phyloP scores from a whole-genome alignment of 2,113 vertebrate genomes.

The Vireo altiloquus region DNA sequence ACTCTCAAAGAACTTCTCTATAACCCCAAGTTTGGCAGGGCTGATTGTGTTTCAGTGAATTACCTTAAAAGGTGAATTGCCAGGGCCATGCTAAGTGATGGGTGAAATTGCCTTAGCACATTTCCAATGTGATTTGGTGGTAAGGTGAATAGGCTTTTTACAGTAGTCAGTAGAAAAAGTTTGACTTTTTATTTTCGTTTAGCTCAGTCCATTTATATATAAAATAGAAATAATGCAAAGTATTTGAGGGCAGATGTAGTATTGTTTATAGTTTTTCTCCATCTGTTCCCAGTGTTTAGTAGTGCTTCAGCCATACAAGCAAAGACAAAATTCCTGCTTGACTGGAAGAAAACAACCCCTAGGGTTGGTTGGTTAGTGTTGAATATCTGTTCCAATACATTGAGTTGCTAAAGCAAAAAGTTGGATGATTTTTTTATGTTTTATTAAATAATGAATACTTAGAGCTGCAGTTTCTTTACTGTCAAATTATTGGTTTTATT shows the following conservation, averaged over 20 bases:
- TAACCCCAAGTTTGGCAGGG: background rate
- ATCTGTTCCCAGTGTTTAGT: background rate
- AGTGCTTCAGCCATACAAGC: background rate
- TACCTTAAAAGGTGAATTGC: background rate
- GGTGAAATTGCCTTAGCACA: background rate
- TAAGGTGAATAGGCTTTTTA: background rate
- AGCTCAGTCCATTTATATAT: background rate
- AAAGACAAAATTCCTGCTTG: background rate
- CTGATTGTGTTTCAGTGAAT: background rate
- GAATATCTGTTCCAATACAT: background rate
- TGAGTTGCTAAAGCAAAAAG: background rate
- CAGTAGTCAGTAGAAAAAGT: background rate
- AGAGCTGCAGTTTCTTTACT: background rate
- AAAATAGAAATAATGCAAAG: background rate
- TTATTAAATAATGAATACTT: background rate
- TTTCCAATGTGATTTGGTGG: background rate
- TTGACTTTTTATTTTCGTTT: background rate
- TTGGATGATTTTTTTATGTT: background rate
- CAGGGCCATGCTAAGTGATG: background rate
- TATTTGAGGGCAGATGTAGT: background rate
- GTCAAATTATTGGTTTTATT: background rate
- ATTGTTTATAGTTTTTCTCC: background rate
- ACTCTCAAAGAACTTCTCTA: background rate
- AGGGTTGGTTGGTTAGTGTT: background rate
- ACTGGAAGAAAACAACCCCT: background rate